These are phyloP conservation scores for Zaprionus vittiger DNA, from an alignment of 1,140 invertebrate species.

Conservation along the genomic window DNA sequence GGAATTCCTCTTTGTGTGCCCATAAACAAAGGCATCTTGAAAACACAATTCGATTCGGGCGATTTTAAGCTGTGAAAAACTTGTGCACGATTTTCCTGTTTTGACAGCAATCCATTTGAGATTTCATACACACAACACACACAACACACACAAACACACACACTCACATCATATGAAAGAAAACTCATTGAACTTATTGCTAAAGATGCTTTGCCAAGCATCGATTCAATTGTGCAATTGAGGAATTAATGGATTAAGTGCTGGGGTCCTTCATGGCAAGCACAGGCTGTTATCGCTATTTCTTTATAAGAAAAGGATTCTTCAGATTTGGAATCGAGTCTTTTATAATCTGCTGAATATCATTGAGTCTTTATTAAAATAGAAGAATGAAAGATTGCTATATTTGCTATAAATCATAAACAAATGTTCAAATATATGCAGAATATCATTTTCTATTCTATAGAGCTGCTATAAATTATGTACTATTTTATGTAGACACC, in stretches of 20 bases:
- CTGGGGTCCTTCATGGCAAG: not conserved
- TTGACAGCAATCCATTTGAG: slow-evolving; percentile 52
- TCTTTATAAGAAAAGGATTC: not conserved
- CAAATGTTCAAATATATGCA: too few relatives aligned
- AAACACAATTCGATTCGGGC: slow-evolving; percentile 43
- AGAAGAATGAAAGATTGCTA: too few relatives aligned
- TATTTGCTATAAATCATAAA: too few relatives aligned
- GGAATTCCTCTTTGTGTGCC: slow-evolving; percentile 15
- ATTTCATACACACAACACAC: slow-evolving; percentile 20
- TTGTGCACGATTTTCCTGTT: slow-evolving; percentile 38
- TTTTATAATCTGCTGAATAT: not conserved
- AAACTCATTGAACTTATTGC: slow-evolving; percentile 17
- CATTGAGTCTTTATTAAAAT: not conserved
- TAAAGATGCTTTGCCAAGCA: slow-evolving; percentile 12
- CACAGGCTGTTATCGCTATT: not conserved
- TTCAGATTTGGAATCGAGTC: not conserved
- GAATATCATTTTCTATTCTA: too few relatives aligned
- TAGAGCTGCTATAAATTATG: too few relatives aligned
- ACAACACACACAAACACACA: not conserved
- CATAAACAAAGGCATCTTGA: slow-evolving; percentile 27
- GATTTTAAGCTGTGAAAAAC: slow-evolving; percentile 23
- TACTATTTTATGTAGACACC: too few relatives aligned
- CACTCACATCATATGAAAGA: not conserved
- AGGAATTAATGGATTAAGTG: slow-evolving; percentile 23
- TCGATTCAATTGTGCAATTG: slow-evolving; percentile 21